Conservation (phyloP, 1,140 invertebrate species). For the Conus ventricosus region DNA sequence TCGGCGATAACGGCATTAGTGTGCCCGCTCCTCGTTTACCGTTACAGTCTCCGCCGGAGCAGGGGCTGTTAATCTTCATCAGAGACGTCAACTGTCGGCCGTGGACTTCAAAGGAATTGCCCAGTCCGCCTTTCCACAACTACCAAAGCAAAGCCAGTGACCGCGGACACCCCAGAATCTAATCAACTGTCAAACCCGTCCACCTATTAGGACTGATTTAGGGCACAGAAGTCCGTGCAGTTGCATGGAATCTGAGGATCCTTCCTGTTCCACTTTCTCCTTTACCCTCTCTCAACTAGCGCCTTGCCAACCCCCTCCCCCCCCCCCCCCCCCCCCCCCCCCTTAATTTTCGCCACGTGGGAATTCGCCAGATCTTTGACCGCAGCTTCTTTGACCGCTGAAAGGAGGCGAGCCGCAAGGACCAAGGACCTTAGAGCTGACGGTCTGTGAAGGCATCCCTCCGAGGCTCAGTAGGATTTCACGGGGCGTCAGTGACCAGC, state of each 20-base stretch:
- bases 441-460: neutral
- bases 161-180: neutral
- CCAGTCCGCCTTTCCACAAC: neutral
- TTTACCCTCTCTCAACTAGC: neutral
- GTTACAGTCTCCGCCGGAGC: neutral
- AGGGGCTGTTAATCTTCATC: neutral
- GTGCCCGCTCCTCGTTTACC: too few species aligned
- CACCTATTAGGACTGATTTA: neutral
- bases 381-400: neutral
- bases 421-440: neutral
- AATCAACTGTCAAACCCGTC: neutral
- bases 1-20: too few species aligned
- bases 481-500: neutral
- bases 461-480: neutral
- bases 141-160: neutral
- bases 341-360: neutral
- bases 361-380: neutral
- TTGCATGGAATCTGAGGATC: neutral
- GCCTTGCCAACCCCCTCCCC: neutral
- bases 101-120: neutral
- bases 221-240: neutral
- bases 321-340: slow-evolving; percentile 3
- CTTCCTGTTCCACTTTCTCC: too few species aligned
- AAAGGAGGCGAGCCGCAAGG: neutral
- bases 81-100: neutral